Percentiles rank a stretch among this genome's conserved stretches.
Evolutionary conservation across 2,113 vertebrate genomes (phyloP).

Genomic region (Clinocottus analis): DNA sequence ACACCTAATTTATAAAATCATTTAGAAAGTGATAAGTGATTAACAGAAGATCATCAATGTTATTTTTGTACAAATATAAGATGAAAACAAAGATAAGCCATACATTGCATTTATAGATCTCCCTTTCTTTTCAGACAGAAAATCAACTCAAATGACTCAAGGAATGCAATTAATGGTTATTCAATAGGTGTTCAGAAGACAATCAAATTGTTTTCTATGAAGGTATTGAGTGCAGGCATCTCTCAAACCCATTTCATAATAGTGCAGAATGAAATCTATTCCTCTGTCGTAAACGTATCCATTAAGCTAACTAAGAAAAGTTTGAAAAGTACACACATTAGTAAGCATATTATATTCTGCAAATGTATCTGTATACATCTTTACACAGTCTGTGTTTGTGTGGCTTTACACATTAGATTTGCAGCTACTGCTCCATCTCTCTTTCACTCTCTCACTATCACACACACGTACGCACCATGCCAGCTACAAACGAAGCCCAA

Average conservation of each 20-base stretch:
- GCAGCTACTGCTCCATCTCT: too few species aligned
- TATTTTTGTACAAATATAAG: constrained; percentile 27
- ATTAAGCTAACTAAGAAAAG: not conserved
- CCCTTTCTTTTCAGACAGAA: not conserved
- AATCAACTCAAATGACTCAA: constrained; percentile 16
- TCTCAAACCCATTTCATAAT: constrained; percentile 6
- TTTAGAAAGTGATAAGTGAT: not conserved
- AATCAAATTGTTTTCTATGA: constrained; percentile 6
- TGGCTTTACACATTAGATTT: not conserved
- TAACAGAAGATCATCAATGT: constrained; percentile 17
- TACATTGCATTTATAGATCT: not conserved
- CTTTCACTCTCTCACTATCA: too few species aligned
- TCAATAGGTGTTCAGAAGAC: constrained; percentile 7
- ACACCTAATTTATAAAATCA: constrained; percentile 6
- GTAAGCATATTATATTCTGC: not conserved
- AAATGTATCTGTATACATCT: not conserved
- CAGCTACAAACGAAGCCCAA: not conserved
- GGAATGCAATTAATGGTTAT: constrained; percentile 15
- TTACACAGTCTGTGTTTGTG: not conserved
- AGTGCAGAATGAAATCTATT: not conserved
- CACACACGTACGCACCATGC: too few species aligned
- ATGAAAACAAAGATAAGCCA: constrained; percentile 12
- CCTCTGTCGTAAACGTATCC: not conserved
- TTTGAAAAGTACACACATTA: not conserved
- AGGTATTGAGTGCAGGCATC: constrained; percentile 7